phyloP scores from a whole-genome alignment of 2,888 invertebrate species.

The Drosophila phalerata region DNA sequence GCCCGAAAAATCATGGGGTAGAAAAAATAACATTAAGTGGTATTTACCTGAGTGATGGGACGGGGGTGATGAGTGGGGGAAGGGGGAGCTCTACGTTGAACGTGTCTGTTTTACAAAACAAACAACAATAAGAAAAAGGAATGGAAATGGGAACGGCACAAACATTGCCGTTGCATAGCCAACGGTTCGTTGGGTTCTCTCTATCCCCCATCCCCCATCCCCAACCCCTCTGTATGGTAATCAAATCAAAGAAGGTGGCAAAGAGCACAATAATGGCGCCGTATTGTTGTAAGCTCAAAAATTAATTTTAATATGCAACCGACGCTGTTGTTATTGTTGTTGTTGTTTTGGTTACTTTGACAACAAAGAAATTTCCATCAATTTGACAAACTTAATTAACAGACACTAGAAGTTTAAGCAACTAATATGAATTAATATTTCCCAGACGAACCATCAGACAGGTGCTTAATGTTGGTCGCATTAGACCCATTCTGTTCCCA shows the following conservation, averaged over 20 bases:
- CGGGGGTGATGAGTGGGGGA: slow-evolving; percentile 8
- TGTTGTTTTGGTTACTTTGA: slow-evolving; percentile 33
- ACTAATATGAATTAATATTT: slow-evolving; percentile 48
- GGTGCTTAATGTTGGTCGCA: slow-evolving; percentile 28
- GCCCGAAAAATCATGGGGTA: slow-evolving; percentile 67
- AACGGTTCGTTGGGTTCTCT: slow-evolving; percentile 40
- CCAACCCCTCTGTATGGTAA: slow-evolving; percentile 41
- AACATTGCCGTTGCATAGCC: slow-evolving; percentile 77
- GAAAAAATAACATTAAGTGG: slow-evolving; percentile 74
- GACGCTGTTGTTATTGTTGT: slow-evolving; percentile 1
- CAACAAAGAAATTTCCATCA: slow-evolving; percentile 41
- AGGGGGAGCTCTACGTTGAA: slow-evolving; percentile 33
- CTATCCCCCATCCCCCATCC: background rate
- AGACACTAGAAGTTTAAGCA: slow-evolving; percentile 27
- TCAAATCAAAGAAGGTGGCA: slow-evolving; percentile 70
- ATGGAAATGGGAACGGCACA: slow-evolving; percentile 64
- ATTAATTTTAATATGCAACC: slow-evolving; percentile 62
- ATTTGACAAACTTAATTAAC: slow-evolving; percentile 59
- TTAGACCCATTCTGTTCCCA: slow-evolving; percentile 15
- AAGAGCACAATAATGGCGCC: slow-evolving; percentile 53
- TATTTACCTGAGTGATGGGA: slow-evolving; percentile 64
- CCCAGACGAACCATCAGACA: slow-evolving; percentile 42
- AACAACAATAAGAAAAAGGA: slow-evolving; percentile 54
- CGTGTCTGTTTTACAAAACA: slow-evolving; percentile 80
- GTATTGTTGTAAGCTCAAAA: slow-evolving; percentile 34